phyloP scores from a whole-genome alignment of 2,113 vertebrate genomes.

The Gavialis gangeticus region DNA sequence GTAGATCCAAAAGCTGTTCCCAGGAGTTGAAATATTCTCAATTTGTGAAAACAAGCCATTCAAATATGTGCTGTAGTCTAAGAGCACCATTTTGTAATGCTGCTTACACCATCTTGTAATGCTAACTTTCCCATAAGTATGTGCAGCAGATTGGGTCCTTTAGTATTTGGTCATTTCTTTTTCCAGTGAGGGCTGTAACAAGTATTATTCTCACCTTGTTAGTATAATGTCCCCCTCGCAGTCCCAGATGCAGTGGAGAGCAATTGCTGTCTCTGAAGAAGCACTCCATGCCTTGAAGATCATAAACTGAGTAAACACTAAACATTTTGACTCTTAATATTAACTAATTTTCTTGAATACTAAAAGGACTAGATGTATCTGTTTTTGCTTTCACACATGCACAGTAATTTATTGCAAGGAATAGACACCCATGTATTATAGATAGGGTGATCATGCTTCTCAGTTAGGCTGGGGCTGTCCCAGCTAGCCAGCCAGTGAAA shows the following conservation, averaged over 20 bases:
- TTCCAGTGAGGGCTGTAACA: too few relatives aligned
- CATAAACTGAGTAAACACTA: not conserved
- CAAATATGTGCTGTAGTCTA: not conserved
- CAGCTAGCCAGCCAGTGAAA: too few relatives aligned
- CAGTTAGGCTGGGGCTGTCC: too few relatives aligned
- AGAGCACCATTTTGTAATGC: not conserved
- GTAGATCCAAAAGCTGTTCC: not conserved
- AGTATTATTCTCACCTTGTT: not conserved
- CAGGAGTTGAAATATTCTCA: not conserved
- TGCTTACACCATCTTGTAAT: not conserved
- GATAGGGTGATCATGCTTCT: too few relatives aligned
- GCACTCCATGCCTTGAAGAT: not conserved
- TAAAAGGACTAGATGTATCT: not conserved
- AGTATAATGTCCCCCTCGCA: accelerated
- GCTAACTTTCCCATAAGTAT: not conserved
- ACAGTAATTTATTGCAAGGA: accelerated
- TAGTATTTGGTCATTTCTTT: not conserved
- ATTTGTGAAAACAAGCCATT: not conserved
- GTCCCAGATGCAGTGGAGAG: not conserved
- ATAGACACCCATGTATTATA: not conserved
- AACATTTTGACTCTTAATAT: not conserved
- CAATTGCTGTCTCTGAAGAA: not conserved
- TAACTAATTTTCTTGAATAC: not conserved
- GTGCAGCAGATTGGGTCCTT: not conserved
- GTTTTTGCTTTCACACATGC: not conserved